phyloP scores from a whole-genome alignment of 2,113 vertebrate species.

The Aptenodytes forsteri region DNA sequence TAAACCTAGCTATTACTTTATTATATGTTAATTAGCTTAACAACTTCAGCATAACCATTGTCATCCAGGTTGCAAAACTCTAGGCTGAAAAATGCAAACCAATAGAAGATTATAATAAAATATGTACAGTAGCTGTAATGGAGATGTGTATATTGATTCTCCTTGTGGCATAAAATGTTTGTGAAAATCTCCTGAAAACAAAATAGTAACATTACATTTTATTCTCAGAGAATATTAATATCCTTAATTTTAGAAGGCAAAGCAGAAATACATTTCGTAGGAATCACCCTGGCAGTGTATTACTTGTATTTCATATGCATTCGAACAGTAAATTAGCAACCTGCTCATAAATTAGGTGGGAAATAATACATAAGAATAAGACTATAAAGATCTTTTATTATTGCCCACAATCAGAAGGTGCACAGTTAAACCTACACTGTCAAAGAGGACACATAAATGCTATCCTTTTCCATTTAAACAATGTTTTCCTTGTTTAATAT shows the following conservation, averaged over 20 bases:
- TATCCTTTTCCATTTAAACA: neutral
- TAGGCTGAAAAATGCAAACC: conserved; percentile 8
- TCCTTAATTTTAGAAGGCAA: neutral
- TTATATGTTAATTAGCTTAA: conserved; percentile 61
- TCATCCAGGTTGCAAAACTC: neutral
- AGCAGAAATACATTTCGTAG: neutral
- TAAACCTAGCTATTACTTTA: conserved; percentile 39
- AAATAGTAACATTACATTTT: neutral
- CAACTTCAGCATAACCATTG: conserved; percentile 2
- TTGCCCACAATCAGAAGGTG: neutral
- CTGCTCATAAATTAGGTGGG: neutral
- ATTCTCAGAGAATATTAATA: neutral
- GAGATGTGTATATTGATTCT: neutral
- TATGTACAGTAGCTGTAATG: neutral
- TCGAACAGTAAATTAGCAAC: neutral
- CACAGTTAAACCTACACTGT: neutral
- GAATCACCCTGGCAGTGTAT: neutral
- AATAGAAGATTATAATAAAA: neutral
- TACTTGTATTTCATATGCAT: neutral
- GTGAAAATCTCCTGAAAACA: neutral
- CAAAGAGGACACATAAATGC: neutral
- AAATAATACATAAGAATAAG: neutral
- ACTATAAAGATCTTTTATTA: neutral
- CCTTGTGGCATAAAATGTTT: neutral
- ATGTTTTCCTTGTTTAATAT: neutral